Percentiles rank a stretch among this genome's conserved stretches.
These are phyloP conservation scores for Thelaira solivaga DNA, from an alignment of 2,888 invertebrate species.

Conservation along the genomic window DNA sequence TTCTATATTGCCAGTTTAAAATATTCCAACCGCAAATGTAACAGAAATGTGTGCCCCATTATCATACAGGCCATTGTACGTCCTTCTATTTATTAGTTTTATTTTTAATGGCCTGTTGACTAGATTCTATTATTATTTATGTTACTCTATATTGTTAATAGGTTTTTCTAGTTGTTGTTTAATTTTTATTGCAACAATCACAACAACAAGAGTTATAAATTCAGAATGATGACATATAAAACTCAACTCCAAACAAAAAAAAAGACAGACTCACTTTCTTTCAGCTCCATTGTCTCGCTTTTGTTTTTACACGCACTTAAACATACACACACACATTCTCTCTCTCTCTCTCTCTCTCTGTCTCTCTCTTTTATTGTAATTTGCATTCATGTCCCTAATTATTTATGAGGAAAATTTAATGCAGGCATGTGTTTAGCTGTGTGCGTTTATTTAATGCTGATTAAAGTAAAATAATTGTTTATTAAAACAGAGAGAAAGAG, in stretches of 20 bases:
- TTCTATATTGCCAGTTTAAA: no score
- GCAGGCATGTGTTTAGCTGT: neutral
- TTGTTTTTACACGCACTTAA: no score
- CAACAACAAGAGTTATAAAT: neutral
- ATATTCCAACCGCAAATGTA: no score
- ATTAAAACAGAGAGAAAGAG: neutral
- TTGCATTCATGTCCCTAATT: neutral
- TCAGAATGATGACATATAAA: neutral
- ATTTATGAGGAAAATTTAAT: neutral
- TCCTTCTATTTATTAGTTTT: conserved; percentile 69
- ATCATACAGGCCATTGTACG: conserved; percentile 69
- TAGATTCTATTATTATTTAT: neutral
- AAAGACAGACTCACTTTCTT: neutral
- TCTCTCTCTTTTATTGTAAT: no score
- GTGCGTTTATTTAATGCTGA: neutral
- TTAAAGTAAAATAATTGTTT: neutral
- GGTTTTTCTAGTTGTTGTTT: neutral
- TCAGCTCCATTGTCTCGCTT: no score
- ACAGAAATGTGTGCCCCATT: neutral
- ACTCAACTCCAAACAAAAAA: neutral
- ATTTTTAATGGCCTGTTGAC: neutral
- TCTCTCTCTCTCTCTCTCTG: neutral
- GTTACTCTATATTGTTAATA: conserved; percentile 3
- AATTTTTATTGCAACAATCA: neutral
- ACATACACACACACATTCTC: neutral